Percentiles rank a stretch among this genome's conserved stretches.
These are phyloP conservation scores for Anarrhichthys ocellatus DNA, from an alignment of 2,113 vertebrate genomes.

Conservation along the genomic window DNA sequence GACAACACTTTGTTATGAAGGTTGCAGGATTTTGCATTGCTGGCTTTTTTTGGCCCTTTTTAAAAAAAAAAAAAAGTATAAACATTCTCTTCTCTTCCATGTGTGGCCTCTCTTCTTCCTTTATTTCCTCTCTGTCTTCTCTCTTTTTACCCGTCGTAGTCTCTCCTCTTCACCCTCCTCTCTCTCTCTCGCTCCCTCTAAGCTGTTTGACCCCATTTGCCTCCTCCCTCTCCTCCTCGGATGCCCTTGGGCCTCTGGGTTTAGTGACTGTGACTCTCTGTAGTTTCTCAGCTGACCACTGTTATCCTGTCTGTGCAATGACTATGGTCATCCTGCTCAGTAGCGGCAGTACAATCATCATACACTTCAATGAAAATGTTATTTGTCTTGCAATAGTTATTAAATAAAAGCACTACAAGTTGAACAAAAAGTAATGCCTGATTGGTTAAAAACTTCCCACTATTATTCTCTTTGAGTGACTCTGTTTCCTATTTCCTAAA, in stretches of 20 bases:
- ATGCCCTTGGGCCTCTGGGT: conserved; percentile 44
- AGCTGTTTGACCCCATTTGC: conserved; percentile 62
- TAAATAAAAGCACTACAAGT: not conserved
- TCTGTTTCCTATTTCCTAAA: conserved; percentile 76
- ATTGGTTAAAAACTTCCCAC: not conserved
- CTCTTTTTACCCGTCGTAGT: not conserved
- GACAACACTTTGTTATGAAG: not conserved
- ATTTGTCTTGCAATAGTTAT: not conserved
- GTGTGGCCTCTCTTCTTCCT: conserved; percentile 15
- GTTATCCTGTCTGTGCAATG: not conserved
- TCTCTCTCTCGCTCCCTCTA: conserved; percentile 22
- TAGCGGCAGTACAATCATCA: not conserved
- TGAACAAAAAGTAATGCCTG: not conserved
- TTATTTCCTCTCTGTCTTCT: conserved; percentile 7
- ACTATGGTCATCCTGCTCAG: not conserved
- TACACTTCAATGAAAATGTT: not conserved
- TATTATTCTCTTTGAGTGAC: not conserved
- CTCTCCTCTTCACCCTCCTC: not conserved
- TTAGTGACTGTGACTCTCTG: conserved; percentile 22
- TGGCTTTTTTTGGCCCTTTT: not conserved
- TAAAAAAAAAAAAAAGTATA: not conserved
- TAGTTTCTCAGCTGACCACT: conserved; percentile 14
- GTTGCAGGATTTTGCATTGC: not conserved
- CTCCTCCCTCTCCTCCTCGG: conserved; percentile 14
- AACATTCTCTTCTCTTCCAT: conserved; percentile 1